A percentile compares a stretch with the other conserved stretches of the same genome.
Conservation (phyloP, 1,140 invertebrate species). For the Achroia grisella region DNA sequence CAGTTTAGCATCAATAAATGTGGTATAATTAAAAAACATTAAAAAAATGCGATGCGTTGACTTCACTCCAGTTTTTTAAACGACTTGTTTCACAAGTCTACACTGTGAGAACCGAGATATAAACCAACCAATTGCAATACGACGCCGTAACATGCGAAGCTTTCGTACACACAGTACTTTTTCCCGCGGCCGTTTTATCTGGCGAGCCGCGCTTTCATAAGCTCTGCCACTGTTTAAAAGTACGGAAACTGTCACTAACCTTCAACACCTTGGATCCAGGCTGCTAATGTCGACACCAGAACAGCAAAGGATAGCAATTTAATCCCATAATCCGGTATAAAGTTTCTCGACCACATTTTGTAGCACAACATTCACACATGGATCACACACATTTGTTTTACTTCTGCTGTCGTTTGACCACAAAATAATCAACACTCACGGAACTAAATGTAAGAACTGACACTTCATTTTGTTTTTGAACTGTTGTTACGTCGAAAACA, state of each 20-base stretch:
- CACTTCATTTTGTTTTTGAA: conserved; percentile 71
- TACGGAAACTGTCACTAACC: conserved; percentile 42
- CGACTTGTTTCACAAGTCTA: conserved; percentile 67
- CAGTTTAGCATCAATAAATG: conserved; percentile 33
- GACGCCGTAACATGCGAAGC: conserved; percentile 28
- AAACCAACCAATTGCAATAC: conserved; percentile 38
- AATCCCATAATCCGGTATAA: conserved; percentile 72
- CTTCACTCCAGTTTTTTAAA: conserved; percentile 69
- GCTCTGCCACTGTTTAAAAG: conserved; percentile 37
- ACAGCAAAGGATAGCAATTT: conserved; percentile 48
- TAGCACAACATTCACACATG: conserved; percentile 70
- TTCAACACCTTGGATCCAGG: conserved; percentile 55
- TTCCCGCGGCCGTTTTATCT: conserved; percentile 33
- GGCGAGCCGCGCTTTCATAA: conserved; percentile 61
- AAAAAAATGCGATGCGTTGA: conserved; percentile 62
- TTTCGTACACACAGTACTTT: conserved; percentile 26
- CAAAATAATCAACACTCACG: conserved; percentile 64
- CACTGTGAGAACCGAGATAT: conserved; percentile 64
- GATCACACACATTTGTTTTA: conserved; percentile 72
- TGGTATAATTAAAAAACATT: conserved; percentile 58
- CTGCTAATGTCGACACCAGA: conserved; percentile 41
- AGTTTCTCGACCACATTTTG: conserved; percentile 72
- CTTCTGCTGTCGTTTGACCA: conserved; percentile 60
- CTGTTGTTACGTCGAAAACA: conserved; percentile 59
- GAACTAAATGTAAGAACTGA: conserved; percentile 68